Base-by-base conservation (phyloP, 2,888 invertebrate species). In the Macrophya annulata region DNA sequence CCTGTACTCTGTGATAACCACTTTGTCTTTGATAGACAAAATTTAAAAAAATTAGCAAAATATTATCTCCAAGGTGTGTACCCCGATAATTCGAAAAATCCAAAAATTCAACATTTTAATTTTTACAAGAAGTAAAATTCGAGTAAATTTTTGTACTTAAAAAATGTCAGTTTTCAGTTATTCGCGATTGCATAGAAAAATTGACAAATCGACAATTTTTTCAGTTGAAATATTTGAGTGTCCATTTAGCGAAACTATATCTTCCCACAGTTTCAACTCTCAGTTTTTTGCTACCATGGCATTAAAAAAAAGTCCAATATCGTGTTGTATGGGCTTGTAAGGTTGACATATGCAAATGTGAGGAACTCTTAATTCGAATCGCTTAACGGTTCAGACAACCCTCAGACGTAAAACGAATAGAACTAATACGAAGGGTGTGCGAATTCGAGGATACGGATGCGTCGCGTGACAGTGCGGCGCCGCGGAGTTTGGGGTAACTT, bases 381-480 rank as follows among this genome's bases (percentile, higher is more conserved):
- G 31, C 25, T 37, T 10, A 55, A 51, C 31, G 51, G 25, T 55
- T 1, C 37, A 55, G 77, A 77, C 77, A 77, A n/a, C 17, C 40
- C 40, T 37, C 21, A 55, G 77, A 55, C 77, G 51, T 51, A 51
- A 48, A 51, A 51, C 51, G 77, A 31, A 77, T 31, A 31, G 51
- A 37, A 37, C 10, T 81, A 81, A 59, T 81, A 40, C 81, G 12
- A 43, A 55, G 55, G 81, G 59, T 59, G 21, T 43, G 43, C 43
- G 31, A 81, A 81, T 15, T 62, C 43, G 43, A 81, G 81, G 59
- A 37, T 37, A 21, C 21, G 43, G 81, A 81, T 81, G 81, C 81
- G 81, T 81, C 81, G 81, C 81, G 59, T 62, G 21, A 62, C 81
- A n/a, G n/a, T 31, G 79, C 79, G 81, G 59, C 81, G 62, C 59